Percentiles rank a stretch among this genome's conserved stretches.
phyloP scores from a whole-genome alignment of 2,797 vertebrate species.

The Dermochelys coriacea region DNA sequence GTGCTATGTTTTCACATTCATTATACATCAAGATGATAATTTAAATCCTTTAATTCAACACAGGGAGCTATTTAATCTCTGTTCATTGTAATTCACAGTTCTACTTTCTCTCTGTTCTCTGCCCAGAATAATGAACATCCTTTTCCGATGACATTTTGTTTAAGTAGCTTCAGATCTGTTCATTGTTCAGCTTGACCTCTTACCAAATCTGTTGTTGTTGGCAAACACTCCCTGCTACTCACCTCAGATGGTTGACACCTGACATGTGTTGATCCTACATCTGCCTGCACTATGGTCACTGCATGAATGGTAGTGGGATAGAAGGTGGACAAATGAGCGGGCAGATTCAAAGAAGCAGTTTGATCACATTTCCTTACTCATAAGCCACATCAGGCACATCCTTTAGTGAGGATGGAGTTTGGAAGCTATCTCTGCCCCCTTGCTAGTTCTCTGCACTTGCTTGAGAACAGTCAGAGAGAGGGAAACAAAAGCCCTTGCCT shows the following conservation, averaged over 20 bases:
- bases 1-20: constrained; percentile 86
- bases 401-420: constrained; percentile 5
- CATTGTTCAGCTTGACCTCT: constrained; percentile 48
- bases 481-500: constrained; percentile 17
- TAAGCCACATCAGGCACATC: neutral
- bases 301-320: neutral
- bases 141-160: constrained; percentile 77
- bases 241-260: neutral
- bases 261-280: neutral
- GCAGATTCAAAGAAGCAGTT: neutral
- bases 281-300: fast-evolving
- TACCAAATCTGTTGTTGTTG: neutral
- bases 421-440: constrained; percentile 30
- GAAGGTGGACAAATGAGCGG: constrained; percentile 21
- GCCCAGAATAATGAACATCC: constrained; percentile 84
- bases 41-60: constrained; percentile 90
- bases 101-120: constrained; percentile 86
- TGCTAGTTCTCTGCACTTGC: neutral
- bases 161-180: constrained; percentile 76
- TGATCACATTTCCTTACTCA: neutral
- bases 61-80: constrained; percentile 89
- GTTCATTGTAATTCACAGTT: constrained; percentile 95
- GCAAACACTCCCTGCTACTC: constrained; percentile 9
- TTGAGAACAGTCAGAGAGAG: constrained; percentile 2
- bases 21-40: constrained; percentile 87